These are phyloP conservation scores for Nasonia longicornis DNA, from an alignment of 1,140 invertebrate genomes.

Conservation along the genomic window DNA sequence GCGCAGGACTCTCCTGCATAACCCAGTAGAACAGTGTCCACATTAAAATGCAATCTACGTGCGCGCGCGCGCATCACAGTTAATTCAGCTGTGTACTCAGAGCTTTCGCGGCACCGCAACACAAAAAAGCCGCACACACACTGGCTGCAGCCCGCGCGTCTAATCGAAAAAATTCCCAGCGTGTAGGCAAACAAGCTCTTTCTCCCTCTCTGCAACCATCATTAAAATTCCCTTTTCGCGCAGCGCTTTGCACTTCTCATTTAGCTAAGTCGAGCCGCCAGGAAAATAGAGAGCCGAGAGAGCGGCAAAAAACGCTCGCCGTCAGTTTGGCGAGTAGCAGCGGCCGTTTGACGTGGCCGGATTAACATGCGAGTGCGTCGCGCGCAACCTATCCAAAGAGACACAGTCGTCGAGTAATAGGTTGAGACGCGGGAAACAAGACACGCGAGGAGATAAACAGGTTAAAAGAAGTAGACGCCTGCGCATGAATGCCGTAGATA, in stretches of 20 bases:
- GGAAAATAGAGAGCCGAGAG: background rate
- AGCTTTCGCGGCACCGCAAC: background rate
- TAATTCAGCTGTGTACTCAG: background rate
- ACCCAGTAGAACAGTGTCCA: background rate
- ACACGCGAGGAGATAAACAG: background rate
- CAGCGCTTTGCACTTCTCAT: constrained; percentile 9
- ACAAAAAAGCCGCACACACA: background rate
- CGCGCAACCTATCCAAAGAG: background rate
- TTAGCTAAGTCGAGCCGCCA: background rate
- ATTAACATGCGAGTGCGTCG: background rate
- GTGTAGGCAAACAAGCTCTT: background rate
- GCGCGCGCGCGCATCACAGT: background rate
- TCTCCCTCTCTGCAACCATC: background rate
- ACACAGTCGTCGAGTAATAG: constrained; percentile 14
- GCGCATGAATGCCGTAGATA: background rate
- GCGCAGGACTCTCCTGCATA: no score
- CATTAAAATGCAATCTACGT: background rate
- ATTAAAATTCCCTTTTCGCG: constrained; percentile 23
- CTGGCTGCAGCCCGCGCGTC: no score
- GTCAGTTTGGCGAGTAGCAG: background rate
- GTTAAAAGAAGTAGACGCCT: background rate
- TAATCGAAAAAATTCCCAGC: background rate
- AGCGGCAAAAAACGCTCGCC: background rate
- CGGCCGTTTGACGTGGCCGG: constrained; percentile 19
- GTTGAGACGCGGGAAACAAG: background rate